A percentile compares a stretch with the other conserved stretches of the same genome.
phyloP scores from a whole-genome alignment of 2,113 vertebrate species.

The Benitochromis conjunctus region DNA sequence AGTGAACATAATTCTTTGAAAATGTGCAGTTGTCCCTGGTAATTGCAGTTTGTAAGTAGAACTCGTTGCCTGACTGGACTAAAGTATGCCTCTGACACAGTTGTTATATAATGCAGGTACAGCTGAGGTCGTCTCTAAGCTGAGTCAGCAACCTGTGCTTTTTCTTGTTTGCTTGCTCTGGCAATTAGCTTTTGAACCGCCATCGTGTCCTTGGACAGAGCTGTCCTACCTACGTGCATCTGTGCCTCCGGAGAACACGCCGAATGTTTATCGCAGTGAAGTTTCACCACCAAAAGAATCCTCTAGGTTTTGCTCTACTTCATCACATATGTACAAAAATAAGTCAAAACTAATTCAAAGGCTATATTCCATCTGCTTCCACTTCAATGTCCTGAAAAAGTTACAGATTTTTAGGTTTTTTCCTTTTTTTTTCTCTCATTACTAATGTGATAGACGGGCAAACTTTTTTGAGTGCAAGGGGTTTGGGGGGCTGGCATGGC shows the following conservation, averaged over 20 bases:
- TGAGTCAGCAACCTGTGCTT: conserved; percentile 39
- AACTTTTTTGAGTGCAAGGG: conserved; percentile 44
- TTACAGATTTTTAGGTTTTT: conserved; percentile 8
- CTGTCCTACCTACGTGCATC: not conserved
- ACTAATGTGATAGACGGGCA: conserved; percentile 46
- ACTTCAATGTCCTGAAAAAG: conserved; percentile 29
- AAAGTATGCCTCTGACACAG: not conserved
- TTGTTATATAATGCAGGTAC: conserved; percentile 10
- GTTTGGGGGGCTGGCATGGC: conserved; percentile 36
- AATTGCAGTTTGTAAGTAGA: not conserved
- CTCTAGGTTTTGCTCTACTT: not conserved
- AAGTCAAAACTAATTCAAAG: conserved; percentile 6
- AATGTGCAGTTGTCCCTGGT: not conserved
- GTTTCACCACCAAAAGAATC: not conserved
- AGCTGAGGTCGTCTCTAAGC: conserved; percentile 11
- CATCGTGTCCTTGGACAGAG: conserved; percentile 28
- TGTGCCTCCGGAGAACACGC: not conserved
- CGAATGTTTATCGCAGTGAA: not conserved
- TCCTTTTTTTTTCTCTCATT: not conserved
- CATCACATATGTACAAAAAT: not conserved
- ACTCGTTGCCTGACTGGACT: not conserved
- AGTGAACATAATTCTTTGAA: not conserved
- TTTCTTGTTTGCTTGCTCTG: conserved; percentile 23
- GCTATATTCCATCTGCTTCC: conserved; percentile 41
- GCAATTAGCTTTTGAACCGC: conserved; percentile 40